Percentiles rank a stretch among this genome's conserved stretches.
Evolutionary conservation across 2,113 vertebrate genomes (phyloP).

Genomic region (Lasiurus cinereus): DNA sequence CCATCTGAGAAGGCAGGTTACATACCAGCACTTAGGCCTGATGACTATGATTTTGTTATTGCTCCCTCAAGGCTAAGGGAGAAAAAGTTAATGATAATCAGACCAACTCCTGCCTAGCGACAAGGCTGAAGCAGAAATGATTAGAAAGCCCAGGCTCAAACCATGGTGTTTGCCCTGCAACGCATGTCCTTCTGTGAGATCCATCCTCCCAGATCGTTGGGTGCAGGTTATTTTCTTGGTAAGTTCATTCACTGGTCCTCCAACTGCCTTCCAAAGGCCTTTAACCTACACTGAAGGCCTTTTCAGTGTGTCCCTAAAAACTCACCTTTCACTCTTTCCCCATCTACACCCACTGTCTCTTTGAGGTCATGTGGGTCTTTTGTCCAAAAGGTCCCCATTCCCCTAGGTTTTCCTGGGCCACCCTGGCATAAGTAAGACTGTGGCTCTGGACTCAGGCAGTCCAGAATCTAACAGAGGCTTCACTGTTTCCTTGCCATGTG

Average conservation of each 20-base stretch:
- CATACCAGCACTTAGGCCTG: not conserved
- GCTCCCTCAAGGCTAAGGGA: not conserved
- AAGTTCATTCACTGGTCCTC: not conserved
- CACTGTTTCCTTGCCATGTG: not conserved
- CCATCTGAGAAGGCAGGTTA: too few species aligned
- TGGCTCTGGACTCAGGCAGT: not conserved
- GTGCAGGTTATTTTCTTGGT: not conserved
- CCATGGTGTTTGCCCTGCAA: not conserved
- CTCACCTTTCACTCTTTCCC: not conserved
- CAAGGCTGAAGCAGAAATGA: not conserved
- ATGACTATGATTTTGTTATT: not conserved
- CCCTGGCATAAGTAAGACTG: not conserved
- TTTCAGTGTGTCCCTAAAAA: not conserved
- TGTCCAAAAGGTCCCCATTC: not conserved
- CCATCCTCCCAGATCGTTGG: not conserved
- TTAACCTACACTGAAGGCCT: too few species aligned
- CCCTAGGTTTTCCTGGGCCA: not conserved
- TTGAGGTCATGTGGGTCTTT: not conserved
- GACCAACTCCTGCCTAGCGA: not conserved
- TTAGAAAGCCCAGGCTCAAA: not conserved
- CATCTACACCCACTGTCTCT: not conserved
- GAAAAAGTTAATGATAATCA: not conserved
- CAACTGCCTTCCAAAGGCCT: not conserved
- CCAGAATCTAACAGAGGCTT: not conserved
- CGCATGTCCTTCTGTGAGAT: accelerated